Evolutionary conservation across 2,797 vertebrate genomes (phyloP), one percentile per base, ranked within the genome.

Genomic region (Crenuchus spilurus): DNA sequence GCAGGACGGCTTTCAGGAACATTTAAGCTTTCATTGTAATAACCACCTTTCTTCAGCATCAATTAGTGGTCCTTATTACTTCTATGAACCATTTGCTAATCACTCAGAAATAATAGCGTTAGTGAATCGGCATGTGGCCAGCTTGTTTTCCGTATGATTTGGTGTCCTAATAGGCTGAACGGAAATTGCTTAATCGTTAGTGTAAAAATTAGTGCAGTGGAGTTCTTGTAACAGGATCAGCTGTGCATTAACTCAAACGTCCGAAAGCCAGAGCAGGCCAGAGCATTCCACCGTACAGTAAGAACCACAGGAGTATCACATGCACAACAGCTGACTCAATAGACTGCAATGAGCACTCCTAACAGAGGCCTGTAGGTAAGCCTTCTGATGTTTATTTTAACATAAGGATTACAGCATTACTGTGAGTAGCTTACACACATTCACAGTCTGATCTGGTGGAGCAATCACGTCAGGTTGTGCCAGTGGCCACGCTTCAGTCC

Each of bases 281-380:
- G 42, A 51, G 48, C 28, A n/a, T 60, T 68, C 54, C 66, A 60
- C 22, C 61, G 10, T 66, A 42, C 35, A 61, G 75, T 52, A 63
- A 70, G 82, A 55, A 31, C 31, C 46, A 20, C 28, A 31, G 16
- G 72, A 37, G 51, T 78, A 76, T 86, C 83, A 83, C 37, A 76
- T 39, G 82, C 72, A 76, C 49, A 46, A 77, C 37, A 79, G 61
- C 69, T 75, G 70, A 79, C 44, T 35, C 30, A 2, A 44, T n/a
- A 26, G 46, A 62, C 28, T 42, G 63, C 67, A 51, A 26, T 46
- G n/a, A 37, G 42, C 33, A 3, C 22, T 48, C 37, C 52, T 49
- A 55, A 55, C 39, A 67, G 44, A 58, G 26, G 6, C 28, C 46
- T 69, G 60, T 39, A 68, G 18, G 37, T 70, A 62, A 60, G 26